Evolutionary conservation across 2,888 invertebrate genomes (phyloP), one percentile per base, ranked within the genome.

Genomic region (Polymixis lichenea): DNA sequence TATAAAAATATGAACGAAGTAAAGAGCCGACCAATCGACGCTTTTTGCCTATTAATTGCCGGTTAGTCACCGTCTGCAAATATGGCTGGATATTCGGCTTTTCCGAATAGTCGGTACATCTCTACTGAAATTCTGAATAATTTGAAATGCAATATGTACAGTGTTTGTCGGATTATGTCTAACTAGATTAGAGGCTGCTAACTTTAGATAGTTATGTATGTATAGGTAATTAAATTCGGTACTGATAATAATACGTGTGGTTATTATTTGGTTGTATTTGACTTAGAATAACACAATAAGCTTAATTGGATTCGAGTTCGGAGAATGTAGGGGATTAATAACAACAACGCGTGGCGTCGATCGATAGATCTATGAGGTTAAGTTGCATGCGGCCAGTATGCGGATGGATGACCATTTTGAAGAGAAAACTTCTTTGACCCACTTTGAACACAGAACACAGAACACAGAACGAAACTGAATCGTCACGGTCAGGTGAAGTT

Each of bases 141-240:
- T 86, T 82, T 73, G 22, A 69, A 72, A 82, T 84, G 81, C 76
- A 73, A 49, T 68, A 64, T 72, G 65, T 78, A 72, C 64, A 72
- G 65, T 78, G 71, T 61, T 71, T 46, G 75, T 78, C 74, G 56
- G 74, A 62, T 77, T 75, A 71, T 69, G 58, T 75, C 49, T 46
- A 77, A 85, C 78, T 61, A 62, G 61, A 82, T 83, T 82, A 85
- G 58, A 19, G 38, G 6, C 60, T 83, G 51, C 51, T 80, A 67
- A 85, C 75, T 85, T 77, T 13, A 75, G 62, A 56, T 61, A 77
- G 62, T 70, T 70, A 55, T 75, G 49, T 38, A 56, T 66, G 55
- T 56, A 46, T 46, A 28, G 53, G 22, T 75, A 73, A 86, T 84
- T 72, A 58, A 55, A 73, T 86, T 75, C 25, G 56, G 38, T 22